Conservation (phyloP, 2,797 vertebrate genomes). For the Malacoctenus gilli region DNA sequence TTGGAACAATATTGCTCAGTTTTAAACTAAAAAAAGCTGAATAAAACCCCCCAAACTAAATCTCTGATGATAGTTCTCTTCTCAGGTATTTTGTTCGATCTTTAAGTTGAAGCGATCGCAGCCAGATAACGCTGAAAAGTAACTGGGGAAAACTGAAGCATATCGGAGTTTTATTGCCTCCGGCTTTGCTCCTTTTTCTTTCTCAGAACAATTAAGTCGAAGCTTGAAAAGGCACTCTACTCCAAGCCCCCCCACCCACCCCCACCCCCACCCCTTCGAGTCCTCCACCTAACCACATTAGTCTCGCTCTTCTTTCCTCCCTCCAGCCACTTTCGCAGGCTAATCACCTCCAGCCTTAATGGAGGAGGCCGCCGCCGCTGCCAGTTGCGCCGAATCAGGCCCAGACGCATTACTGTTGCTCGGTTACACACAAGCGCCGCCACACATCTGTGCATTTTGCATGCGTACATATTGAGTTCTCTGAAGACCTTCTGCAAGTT, state of each 20-base stretch:
- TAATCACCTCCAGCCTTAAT: constrained; percentile 72
- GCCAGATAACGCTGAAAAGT: neutral
- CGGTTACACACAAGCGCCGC: constrained; percentile 7
- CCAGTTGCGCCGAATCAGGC: constrained; percentile 54
- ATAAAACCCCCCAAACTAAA: too few relatives aligned
- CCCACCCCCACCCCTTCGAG: constrained; percentile 8
- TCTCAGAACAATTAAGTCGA: constrained; percentile 25
- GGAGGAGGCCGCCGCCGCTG: constrained; percentile 46
- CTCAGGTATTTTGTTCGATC: too few relatives aligned
- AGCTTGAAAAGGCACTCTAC: constrained; percentile 36
- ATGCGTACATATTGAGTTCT: constrained; percentile 4
- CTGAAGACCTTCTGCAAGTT: too few relatives aligned
- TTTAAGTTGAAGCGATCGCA: too few relatives aligned
- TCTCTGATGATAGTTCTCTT: too few relatives aligned
- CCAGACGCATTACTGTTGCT: constrained; percentile 55
- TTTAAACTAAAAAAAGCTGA: too few relatives aligned
- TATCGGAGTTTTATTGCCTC: constrained; percentile 5
- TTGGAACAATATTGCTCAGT: too few relatives aligned
- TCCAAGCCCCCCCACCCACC: constrained; percentile 12
- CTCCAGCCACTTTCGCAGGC: constrained; percentile 48
- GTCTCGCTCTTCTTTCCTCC: constrained; percentile 53
- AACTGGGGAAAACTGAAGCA: neutral
- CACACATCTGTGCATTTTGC: neutral
- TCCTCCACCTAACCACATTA: constrained; percentile 60
- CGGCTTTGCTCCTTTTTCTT: constrained; percentile 12